phyloP scores from a whole-genome alignment of 2,113 vertebrate genomes.

The Istiophorus platypterus region DNA sequence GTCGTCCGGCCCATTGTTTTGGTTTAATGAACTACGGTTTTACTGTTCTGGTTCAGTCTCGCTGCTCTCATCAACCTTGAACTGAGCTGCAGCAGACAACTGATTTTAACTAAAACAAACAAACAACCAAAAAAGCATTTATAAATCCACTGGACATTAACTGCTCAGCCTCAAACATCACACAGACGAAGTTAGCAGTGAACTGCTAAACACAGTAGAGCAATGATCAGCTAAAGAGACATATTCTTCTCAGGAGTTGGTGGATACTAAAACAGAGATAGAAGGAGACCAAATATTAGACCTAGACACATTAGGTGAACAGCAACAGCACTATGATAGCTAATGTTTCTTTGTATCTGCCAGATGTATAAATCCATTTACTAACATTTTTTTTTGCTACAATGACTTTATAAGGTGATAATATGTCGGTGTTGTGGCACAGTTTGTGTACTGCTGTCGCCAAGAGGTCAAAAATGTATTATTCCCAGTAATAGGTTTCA shows the following conservation, averaged over 20 bases:
- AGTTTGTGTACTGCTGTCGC: no score
- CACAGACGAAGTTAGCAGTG: neutral
- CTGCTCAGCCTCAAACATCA: neutral
- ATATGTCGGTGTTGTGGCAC: neutral
- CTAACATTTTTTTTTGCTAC: no score
- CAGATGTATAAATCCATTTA: neutral
- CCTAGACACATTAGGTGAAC: neutral
- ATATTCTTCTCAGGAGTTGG: neutral
- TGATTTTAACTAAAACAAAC: neutral
- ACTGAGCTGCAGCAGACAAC: neutral
- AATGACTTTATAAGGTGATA: neutral
- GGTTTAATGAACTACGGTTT: neutral
- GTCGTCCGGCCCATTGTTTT: neutral
- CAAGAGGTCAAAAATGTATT: no score
- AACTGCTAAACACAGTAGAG: neutral
- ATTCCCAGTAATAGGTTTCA: neutral
- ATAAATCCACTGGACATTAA: neutral
- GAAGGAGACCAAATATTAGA: neutral
- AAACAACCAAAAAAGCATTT: no score
- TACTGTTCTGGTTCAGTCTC: neutral
- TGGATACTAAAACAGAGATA: neutral
- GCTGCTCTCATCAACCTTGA: no score
- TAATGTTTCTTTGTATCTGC: neutral
- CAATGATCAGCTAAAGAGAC: neutral
- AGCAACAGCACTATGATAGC: neutral